Evolutionary conservation across 92 coral and sea anemone species (phyloP).

Genomic region (Siderastrea radians): DNA sequence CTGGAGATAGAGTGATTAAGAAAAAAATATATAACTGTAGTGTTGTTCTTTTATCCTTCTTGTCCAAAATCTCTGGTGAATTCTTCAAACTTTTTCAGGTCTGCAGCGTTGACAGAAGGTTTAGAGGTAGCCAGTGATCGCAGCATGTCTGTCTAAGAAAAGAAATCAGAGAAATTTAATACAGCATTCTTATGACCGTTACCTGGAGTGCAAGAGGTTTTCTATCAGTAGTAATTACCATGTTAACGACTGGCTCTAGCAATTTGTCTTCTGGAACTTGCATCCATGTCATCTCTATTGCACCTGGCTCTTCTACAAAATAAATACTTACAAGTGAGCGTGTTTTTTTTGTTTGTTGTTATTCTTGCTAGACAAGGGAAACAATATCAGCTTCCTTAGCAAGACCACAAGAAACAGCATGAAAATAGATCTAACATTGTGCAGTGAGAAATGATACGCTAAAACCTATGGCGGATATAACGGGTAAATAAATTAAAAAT

Average conservation of each 20-base stretch:
- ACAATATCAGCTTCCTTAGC: too few relatives aligned
- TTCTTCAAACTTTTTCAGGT: conserved; percentile 94
- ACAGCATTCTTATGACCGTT: neutral
- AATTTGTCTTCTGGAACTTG: conserved; percentile 96
- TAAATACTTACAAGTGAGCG: neutral
- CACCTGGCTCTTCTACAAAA: conserved; percentile 83
- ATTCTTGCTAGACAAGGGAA: too few relatives aligned
- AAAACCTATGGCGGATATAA: too few relatives aligned
- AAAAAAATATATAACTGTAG: too few relatives aligned
- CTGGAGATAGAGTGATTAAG: too few relatives aligned
- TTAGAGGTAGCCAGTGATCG: conserved; percentile 97
- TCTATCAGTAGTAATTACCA: conserved; percentile 61
- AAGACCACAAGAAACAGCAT: too few relatives aligned
- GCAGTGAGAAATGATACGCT: too few relatives aligned
- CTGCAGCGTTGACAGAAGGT: conserved; percentile 98
- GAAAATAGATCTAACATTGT: too few relatives aligned
- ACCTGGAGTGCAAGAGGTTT: neutral
- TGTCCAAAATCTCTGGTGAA: conserved; percentile 99
- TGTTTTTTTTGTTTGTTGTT: too few relatives aligned
- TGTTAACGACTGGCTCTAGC: conserved; percentile 85
- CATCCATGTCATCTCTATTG: conserved; percentile 97
- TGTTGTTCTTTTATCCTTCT: conserved; percentile 87
- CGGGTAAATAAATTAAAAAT: too few relatives aligned
- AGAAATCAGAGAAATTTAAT: neutral
- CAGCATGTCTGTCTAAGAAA: conserved; percentile 89